Conservation (phyloP, 1,140 invertebrate genomes). For the Chionoecetes opilio region DNA sequence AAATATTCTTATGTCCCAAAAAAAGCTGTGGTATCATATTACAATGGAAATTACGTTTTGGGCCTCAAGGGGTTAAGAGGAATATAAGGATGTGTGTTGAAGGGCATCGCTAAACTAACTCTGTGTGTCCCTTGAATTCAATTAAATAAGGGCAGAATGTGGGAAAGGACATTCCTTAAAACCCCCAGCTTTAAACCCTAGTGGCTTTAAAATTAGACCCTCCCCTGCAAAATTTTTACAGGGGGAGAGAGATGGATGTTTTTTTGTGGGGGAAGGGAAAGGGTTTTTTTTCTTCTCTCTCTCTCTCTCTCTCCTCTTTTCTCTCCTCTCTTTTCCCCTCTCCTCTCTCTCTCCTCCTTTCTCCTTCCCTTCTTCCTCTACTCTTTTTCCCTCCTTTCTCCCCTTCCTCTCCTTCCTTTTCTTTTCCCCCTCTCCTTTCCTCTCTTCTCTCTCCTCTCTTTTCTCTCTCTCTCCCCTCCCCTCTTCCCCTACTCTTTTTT, state of each 20-base stretch:
- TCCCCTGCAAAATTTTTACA: not conserved
- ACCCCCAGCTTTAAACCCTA: not conserved
- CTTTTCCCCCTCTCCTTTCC: not conserved
- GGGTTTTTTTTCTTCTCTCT: not conserved
- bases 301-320: not conserved
- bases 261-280: not conserved
- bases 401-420: not conserved
- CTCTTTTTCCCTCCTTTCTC: not conserved
- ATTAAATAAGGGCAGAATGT: not conserved
- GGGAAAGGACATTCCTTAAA: not conserved
- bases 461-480: not conserved
- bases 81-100: not conserved
- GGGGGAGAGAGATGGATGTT: not conserved
- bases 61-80: too few relatives aligned
- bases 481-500: not conserved
- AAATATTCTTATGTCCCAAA: too few relatives aligned
- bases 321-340: not conserved
- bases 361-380: not conserved
- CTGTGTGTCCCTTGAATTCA: too few relatives aligned
- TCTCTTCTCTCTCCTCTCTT: slow-evolving; percentile 5
- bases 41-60: too few relatives aligned
- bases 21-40: too few relatives aligned
- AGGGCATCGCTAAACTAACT: not conserved
- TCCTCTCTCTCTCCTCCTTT: not conserved
- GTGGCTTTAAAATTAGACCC: not conserved